These are phyloP conservation scores for Sus cebifrons DNA, from an alignment of 2,797 vertebrate genomes.

Conservation along the genomic window DNA sequence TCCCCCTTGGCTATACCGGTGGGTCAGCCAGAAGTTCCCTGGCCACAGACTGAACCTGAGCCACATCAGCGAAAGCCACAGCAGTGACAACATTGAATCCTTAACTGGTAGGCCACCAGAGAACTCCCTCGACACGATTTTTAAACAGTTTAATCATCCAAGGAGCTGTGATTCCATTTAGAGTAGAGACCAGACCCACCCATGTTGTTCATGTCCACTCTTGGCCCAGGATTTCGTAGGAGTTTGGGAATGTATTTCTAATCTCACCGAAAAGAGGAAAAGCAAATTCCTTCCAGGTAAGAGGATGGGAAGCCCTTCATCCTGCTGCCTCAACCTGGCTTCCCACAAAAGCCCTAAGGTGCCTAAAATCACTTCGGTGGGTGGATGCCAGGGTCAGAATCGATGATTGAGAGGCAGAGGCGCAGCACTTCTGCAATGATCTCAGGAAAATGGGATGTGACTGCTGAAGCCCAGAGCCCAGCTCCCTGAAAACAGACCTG, in stretches of 20 bases:
- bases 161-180: neutral
- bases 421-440: constrained; percentile 39
- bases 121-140: neutral
- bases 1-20: no score
- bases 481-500: neutral
- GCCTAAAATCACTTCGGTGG: constrained; percentile 24
- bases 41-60: no score
- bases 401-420: constrained; percentile 36
- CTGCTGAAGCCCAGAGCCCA: neutral
- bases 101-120: no score
- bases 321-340: neutral
- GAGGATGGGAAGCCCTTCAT: constrained; percentile 3
- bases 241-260: constrained; percentile 52
- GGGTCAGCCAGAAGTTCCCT: no score
- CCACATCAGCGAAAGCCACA: no score
- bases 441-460: constrained; percentile 37
- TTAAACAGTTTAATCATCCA: neutral
- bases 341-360: constrained; percentile 54
- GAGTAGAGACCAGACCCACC: neutral
- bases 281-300: constrained; percentile 54
- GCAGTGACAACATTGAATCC: no score
- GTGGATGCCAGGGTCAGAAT: constrained; percentile 47
- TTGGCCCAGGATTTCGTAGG: constrained; percentile 57
- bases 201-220: neutral
- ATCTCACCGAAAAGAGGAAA: constrained; percentile 66